Percentiles rank a stretch among this genome's conserved stretches.
These are phyloP conservation scores for Anomalospiza imberbis DNA, from an alignment of 2,797 vertebrate genomes.

Conservation along the genomic window DNA sequence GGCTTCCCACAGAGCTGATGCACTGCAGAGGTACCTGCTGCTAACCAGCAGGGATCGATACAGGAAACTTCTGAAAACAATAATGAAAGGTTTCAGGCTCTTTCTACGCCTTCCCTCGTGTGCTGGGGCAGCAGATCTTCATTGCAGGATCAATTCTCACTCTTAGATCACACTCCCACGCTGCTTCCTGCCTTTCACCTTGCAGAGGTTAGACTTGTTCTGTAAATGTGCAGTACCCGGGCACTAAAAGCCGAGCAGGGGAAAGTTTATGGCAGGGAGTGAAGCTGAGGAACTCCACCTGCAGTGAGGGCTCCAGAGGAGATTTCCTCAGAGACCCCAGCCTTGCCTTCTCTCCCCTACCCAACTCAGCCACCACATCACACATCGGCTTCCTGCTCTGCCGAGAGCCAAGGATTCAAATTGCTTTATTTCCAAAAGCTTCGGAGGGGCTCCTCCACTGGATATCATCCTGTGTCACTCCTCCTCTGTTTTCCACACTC, in stretches of 20 bases:
- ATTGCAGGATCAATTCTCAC: background rate
- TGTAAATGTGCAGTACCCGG: background rate
- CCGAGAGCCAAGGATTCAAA: background rate
- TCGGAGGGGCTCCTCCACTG: background rate
- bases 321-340: background rate
- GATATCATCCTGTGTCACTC: background rate
- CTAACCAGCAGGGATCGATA: conserved; percentile 28
- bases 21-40: background rate
- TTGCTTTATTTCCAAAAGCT: background rate
- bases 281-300: background rate
- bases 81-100: background rate
- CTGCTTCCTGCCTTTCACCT: background rate
- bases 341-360: background rate
- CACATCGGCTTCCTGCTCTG: accelerated
- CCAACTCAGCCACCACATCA: background rate
- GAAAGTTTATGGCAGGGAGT: background rate
- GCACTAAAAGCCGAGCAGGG: background rate
- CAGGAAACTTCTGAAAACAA: background rate
- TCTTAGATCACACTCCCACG: background rate
- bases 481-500: background rate
- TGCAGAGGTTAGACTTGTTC: background rate
- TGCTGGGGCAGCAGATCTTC: background rate
- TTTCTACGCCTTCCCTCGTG: background rate
- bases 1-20: background rate
- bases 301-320: background rate